phyloP scores from a whole-genome alignment of 1,140 invertebrate genomes.

The Hylyphantes graminicola region DNA sequence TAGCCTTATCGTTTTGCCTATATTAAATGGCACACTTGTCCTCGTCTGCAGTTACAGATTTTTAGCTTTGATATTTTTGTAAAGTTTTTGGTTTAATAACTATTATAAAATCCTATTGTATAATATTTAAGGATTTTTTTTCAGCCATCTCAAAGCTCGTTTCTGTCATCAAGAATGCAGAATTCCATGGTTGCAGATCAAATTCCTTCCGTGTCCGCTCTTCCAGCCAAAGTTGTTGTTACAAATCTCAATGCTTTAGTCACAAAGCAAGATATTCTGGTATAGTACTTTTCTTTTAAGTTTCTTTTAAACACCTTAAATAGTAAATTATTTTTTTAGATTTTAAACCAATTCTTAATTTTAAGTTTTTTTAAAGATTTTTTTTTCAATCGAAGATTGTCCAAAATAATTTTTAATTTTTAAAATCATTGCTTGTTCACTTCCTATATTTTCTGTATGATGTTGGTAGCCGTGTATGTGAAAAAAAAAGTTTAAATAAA shows the following conservation, averaged over 20 bases:
- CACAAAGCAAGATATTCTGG: conserved; percentile 35
- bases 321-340: background rate
- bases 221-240: background rate
- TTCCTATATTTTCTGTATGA: too few species aligned
- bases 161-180: background rate
- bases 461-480: too few species aligned
- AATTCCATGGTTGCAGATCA: conserved; percentile 46
- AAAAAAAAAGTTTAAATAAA: too few species aligned
- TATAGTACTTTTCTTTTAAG: background rate
- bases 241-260: conserved; percentile 31
- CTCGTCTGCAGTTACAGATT: too few species aligned
- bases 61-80: too few species aligned
- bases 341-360: too few species aligned
- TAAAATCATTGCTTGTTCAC: too few species aligned
- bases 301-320: background rate
- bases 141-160: background rate
- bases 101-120: background rate
- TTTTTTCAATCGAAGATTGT: background rate
- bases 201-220: background rate
- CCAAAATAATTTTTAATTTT: too few species aligned
- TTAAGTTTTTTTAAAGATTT: background rate
- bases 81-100: too few species aligned
- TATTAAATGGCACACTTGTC: too few species aligned
- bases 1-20: too few species aligned
- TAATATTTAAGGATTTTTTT: background rate